phyloP scores from a whole-genome alignment of 2,113 vertebrate species.

The Pituophis catenifer region DNA sequence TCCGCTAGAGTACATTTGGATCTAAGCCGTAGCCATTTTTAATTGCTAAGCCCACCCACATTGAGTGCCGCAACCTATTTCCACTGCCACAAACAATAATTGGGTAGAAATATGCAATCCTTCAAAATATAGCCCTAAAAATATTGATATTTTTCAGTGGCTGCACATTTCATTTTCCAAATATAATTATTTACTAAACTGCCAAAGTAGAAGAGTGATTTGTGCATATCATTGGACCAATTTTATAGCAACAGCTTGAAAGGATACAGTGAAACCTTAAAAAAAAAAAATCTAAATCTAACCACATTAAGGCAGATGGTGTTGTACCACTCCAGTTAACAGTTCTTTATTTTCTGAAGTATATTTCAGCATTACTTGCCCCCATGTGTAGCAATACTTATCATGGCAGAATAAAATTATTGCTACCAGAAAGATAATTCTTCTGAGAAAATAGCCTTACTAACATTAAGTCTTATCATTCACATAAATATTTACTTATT shows the following conservation, averaged over 20 bases:
- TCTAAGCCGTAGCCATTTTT: neutral
- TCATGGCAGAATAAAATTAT: neutral
- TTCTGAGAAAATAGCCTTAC: neutral
- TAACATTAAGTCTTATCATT: neutral
- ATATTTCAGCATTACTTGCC: neutral
- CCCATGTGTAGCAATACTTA: neutral
- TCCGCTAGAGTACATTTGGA: neutral
- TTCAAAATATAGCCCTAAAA: neutral
- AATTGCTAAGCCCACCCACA: neutral
- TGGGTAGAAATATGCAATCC: neutral
- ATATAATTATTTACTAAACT: slow-evolving; percentile 14
- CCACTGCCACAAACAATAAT: neutral
- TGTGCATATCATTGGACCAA: neutral
- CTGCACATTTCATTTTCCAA: neutral
- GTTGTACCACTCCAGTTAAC: neutral
- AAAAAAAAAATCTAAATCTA: neutral
- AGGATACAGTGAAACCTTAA: neutral
- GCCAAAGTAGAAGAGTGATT: neutral
- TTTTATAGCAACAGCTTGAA: neutral
- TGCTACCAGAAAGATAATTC: neutral
- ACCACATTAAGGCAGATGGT: slow-evolving; percentile 1
- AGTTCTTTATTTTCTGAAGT: slow-evolving; percentile 1
- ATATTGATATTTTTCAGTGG: neutral
- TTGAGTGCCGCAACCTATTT: neutral
- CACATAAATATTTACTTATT: neutral